phyloP scores from a whole-genome alignment of 1,140 invertebrate species.

The Drosophila biarmipes region DNA sequence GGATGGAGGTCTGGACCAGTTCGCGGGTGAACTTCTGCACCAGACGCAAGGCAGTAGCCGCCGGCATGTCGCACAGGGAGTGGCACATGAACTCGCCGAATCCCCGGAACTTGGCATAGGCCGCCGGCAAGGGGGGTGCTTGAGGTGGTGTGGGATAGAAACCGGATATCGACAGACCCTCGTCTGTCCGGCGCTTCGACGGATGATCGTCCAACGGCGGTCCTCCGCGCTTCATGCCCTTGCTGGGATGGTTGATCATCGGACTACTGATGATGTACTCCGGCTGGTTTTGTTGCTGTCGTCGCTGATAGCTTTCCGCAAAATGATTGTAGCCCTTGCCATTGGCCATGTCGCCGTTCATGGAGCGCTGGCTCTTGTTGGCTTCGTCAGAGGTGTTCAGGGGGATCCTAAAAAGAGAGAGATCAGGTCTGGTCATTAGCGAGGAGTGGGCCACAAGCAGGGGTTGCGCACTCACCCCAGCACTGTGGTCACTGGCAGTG shows the following conservation, averaged over 20 bases:
- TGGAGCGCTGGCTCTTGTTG: conserved; percentile 29
- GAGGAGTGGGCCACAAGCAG: too few species aligned
- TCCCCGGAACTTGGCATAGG: conserved; percentile 73
- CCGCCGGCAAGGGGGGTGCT: conserved; percentile 12
- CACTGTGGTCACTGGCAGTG: conserved; percentile 68
- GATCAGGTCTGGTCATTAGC: not conserved
- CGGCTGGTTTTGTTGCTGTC: conserved; percentile 39
- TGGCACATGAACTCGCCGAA: conserved; percentile 80
- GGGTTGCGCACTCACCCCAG: conserved; percentile 47
- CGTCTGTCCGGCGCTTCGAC: conserved; percentile 9
- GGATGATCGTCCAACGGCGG: conserved; percentile 2
- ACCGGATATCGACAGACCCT: conserved; percentile 14
- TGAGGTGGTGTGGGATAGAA: conserved; percentile 4
- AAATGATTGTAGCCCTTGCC: conserved; percentile 31
- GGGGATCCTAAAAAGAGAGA: conserved; percentile 49
- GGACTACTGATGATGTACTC: conserved; percentile 40
- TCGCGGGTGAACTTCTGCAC: conserved; percentile 80
- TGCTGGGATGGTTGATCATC: conserved; percentile 9
- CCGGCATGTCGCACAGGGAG: conserved; percentile 72
- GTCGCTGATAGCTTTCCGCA: conserved; percentile 19
- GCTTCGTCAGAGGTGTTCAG: conserved; percentile 25
- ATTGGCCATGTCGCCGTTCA: conserved; percentile 48
- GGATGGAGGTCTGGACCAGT: conserved; percentile 62
- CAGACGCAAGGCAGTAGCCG: conserved; percentile 62
- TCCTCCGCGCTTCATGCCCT: not conserved